Evolutionary conservation across 2,797 vertebrate species (phyloP).

Genomic region (Zenarchopterus dispar): DNA sequence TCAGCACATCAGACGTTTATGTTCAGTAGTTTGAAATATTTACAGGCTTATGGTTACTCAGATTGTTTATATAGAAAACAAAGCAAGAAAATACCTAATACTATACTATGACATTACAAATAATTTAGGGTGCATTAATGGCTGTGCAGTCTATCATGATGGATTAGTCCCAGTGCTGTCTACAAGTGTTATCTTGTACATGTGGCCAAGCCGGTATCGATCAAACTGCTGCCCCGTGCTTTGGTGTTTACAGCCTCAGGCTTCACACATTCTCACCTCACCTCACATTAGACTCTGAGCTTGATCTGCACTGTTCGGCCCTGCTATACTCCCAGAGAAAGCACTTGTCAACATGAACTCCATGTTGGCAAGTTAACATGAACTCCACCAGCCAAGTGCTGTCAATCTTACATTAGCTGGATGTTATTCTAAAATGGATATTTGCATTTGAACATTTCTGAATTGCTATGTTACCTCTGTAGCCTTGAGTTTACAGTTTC

Average conservation of each 20-base stretch:
- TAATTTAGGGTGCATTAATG: background rate
- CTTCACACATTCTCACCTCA: slow-evolving; percentile 52
- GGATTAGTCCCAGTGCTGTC: slow-evolving; percentile 18
- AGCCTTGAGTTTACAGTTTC: background rate
- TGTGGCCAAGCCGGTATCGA: slow-evolving; percentile 60
- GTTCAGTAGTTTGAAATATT: background rate
- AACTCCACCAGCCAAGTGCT: slow-evolving; percentile 29
- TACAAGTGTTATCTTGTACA: slow-evolving; percentile 11
- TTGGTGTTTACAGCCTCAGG: slow-evolving; percentile 63
- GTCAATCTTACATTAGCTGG: slow-evolving; percentile 32
- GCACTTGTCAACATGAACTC: slow-evolving; percentile 48
- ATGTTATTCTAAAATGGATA: slow-evolving; percentile 8
- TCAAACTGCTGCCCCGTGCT: slow-evolving; percentile 57
- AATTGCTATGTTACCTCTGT: background rate
- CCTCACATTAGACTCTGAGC: slow-evolving; percentile 55
- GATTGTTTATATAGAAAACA: background rate
- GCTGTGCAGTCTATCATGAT: slow-evolving; percentile 8
- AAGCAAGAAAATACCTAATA: background rate
- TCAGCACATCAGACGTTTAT: too few species aligned
- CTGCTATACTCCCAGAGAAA: slow-evolving; percentile 42
- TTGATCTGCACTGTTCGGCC: slow-evolving; percentile 43
- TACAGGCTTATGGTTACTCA: background rate
- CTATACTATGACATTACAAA: background rate
- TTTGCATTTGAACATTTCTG: slow-evolving; percentile 4
- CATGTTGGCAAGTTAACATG: slow-evolving; percentile 40